phyloP scores from a whole-genome alignment of 2,113 vertebrate genomes.

The Ursus arctos region DNA sequence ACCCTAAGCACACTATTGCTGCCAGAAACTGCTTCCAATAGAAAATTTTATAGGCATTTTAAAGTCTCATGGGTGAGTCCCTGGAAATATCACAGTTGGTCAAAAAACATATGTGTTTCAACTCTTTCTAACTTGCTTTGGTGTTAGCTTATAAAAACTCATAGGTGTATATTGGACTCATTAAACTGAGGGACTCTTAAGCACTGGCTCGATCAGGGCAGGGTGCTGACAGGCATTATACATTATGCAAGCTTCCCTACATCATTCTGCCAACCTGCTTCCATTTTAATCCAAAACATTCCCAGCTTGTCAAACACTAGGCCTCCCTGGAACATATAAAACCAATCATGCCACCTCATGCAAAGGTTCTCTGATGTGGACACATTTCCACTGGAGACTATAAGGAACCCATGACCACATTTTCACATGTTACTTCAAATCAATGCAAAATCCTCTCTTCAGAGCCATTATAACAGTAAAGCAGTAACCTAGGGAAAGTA shows the following conservation, averaged over 20 bases:
- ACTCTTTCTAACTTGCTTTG: slow-evolving; percentile 79
- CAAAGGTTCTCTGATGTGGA: slow-evolving; percentile 72
- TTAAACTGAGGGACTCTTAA: slow-evolving; percentile 77
- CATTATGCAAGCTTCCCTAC: slow-evolving; percentile 77
- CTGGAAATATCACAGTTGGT: slow-evolving; percentile 80
- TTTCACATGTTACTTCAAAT: slow-evolving; percentile 64
- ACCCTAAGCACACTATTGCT: slow-evolving; percentile 27
- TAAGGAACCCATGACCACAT: slow-evolving; percentile 58
- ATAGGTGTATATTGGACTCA: slow-evolving; percentile 84
- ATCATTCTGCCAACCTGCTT: slow-evolving; percentile 78
- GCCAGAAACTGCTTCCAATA: slow-evolving; percentile 70
- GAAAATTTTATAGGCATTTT: slow-evolving; percentile 74
- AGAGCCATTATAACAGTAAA: neutral
- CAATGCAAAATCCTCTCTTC: slow-evolving; percentile 46
- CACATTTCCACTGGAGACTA: slow-evolving; percentile 65
- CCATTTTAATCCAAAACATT: slow-evolving; percentile 83
- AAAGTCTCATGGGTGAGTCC: slow-evolving; percentile 75
- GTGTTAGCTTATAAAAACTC: slow-evolving; percentile 81
- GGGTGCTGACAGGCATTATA: slow-evolving; percentile 79
- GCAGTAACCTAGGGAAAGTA: neutral
- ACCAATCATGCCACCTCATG: slow-evolving; percentile 67
- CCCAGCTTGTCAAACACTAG: slow-evolving; percentile 72
- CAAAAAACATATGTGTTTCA: slow-evolving; percentile 78
- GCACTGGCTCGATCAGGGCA: slow-evolving; percentile 58
- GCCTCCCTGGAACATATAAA: slow-evolving; percentile 80